phyloP scores from a whole-genome alignment of 2,113 vertebrate species.

The Paratilapia polleni region DNA sequence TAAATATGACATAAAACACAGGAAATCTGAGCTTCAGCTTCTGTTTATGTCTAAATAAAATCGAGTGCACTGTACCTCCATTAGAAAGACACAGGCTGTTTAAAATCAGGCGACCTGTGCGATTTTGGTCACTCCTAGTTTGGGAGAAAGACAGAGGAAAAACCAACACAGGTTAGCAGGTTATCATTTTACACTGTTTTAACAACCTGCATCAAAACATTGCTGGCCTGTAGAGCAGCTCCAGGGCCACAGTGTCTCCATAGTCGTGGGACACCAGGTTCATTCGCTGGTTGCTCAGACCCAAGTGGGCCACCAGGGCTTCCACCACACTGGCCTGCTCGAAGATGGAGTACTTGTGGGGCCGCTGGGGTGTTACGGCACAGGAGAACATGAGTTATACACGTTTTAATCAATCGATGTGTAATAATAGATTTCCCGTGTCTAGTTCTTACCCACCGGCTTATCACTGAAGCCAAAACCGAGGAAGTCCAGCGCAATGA shows the following conservation, averaged over 20 bases:
- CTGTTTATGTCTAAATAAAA: neutral
- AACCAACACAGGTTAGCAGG: neutral
- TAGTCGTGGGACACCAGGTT: conserved; percentile 94
- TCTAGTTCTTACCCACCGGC: conserved; percentile 82
- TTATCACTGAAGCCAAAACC: conserved; percentile 99
- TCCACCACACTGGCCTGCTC: conserved; percentile 95
- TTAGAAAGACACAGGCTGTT: conserved; percentile 97
- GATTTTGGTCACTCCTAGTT: conserved; percentile 88
- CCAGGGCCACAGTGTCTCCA: conserved; percentile 93
- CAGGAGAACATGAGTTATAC: neutral
- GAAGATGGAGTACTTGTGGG: conserved; percentile 92
- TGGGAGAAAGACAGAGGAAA: neutral
- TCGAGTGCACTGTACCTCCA: conserved; percentile 83
- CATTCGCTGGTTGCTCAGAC: conserved; percentile 85
- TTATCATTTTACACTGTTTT: neutral
- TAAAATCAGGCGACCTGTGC: conserved; percentile 87
- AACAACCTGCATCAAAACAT: neutral
- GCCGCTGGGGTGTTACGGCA: conserved; percentile 77
- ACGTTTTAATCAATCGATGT: neutral
- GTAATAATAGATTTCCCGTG: neutral
- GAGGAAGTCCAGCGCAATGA: conserved; percentile 92
- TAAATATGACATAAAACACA: neutral
- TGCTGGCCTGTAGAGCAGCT: conserved; percentile 91
- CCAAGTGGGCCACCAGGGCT: conserved; percentile 85
- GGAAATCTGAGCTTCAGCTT: neutral